Base-by-base conservation (phyloP, 2,797 vertebrate genomes). In the Danio albolineatus region DNA sequence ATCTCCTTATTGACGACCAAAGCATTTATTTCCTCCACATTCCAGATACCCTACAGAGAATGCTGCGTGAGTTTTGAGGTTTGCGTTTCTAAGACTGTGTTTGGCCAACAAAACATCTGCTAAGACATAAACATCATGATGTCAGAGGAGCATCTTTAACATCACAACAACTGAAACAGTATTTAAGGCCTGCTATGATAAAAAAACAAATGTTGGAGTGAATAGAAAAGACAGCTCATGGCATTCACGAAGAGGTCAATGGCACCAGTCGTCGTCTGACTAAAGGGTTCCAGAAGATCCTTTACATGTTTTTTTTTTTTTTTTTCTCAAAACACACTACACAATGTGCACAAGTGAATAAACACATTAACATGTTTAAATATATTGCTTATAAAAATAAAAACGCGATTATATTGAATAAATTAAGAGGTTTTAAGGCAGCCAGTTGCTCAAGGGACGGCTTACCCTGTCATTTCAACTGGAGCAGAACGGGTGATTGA, bases 361-460 rank as follows among this genome's bases (percentile, higher is more conserved):
- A 54, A 70, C 83, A 85, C 85, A 81, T 83, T 81, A 62, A 84
- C 49, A 82, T 43, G 88, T 91, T 93, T 91, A 92, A 92, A 94
- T 92, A 91, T 74, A 90, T 89, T 90, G 87, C 90, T 75, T 79
- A 82, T 85, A 86, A 86, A 93, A 93, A 92, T 91, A 61, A 60
- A 76, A 59, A 89, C 84, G 85, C 88, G 83, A 87, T 89, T 91
- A 91, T 84, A 89, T 88, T 89, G 86, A 89, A 85, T 61, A 93
- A 93, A 93, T 92, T 89, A 93, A 90, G 80, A 89, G 88, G 87
- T 88, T 56, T 94, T 94, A 94, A 95, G 93, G 93, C 92, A 88
- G 90, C 91, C 91, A 86, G 91, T 90, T 89, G 76, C 61, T 94
- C 93, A 85, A 91, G 90, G 82, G 21, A 14, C 3, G 57, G 59